Evolutionary conservation across 2,888 invertebrate genomes (phyloP).

Genomic region (Conchocele bisecta): DNA sequence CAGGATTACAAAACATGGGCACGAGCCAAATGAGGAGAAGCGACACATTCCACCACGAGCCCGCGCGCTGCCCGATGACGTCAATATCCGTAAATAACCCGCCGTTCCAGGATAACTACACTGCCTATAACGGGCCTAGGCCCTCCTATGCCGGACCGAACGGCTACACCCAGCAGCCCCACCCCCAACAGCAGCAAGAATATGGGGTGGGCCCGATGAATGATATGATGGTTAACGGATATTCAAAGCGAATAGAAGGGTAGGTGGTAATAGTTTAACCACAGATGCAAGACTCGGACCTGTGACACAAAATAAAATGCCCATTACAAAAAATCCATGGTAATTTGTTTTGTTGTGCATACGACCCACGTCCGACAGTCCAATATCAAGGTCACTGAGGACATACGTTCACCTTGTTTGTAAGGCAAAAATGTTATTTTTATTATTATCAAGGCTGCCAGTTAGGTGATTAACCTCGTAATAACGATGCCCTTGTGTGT

Average conservation of each 20-base stretch:
- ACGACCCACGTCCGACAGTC: too few species aligned
- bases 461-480: too few species aligned
- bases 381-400: too few species aligned
- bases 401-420: too few species aligned
- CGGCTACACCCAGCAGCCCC: constrained; percentile 42
- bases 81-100: constrained; percentile 54
- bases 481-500: too few species aligned
- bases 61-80: constrained; percentile 38
- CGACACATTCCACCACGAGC: constrained; percentile 47
- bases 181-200: constrained; percentile 44
- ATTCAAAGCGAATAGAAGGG: constrained; percentile 40
- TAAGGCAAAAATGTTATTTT: too few species aligned
- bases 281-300: too few species aligned
- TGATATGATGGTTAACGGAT: constrained; percentile 19
- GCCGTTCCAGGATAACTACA: constrained; percentile 45
- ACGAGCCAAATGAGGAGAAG: constrained; percentile 26
- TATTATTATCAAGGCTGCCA: too few species aligned
- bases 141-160: constrained; percentile 29
- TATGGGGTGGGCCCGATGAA: constrained; percentile 45
- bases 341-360: too few species aligned
- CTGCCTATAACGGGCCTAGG: constrained; percentile 29
- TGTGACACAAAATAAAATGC: too few species aligned
- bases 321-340: too few species aligned
- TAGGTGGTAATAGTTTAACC: constrained; percentile 6
- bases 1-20: not conserved